Conservation (phyloP, 1,140 invertebrate genomes). For the Microplitis demolitor region DNA sequence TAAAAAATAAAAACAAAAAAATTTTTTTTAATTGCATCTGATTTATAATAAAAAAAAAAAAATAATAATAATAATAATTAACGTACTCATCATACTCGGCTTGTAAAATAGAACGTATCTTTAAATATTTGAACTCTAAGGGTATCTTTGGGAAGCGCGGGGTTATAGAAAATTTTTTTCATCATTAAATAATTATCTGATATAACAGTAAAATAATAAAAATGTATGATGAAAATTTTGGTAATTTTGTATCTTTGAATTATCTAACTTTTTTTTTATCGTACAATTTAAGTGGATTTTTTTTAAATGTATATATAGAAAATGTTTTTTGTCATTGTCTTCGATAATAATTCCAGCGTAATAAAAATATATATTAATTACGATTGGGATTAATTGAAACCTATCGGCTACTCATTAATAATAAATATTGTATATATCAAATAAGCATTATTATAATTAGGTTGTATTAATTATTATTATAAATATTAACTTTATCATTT, state of each 20-base stretch:
- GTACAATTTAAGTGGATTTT: slow-evolving; percentile 24
- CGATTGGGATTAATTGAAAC: slow-evolving; percentile 28
- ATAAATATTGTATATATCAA: slow-evolving; percentile 54
- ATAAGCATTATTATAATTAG: slow-evolving; percentile 46
- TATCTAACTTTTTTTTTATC: slow-evolving; percentile 25
- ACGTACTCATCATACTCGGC: slow-evolving; percentile 36
- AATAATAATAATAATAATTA: slow-evolving; percentile 5
- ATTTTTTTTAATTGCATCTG: not conserved
- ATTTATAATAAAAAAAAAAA: not conserved
- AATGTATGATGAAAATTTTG: not conserved
- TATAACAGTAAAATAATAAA: not conserved
- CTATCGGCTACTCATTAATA: slow-evolving; percentile 38
- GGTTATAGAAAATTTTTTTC: slow-evolving; percentile 18
- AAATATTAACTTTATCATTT: slow-evolving; percentile 43
- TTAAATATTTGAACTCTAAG: slow-evolving; percentile 42
- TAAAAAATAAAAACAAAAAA: slow-evolving; percentile 8
- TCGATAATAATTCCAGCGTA: slow-evolving; percentile 14
- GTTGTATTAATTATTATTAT: slow-evolving; percentile 47
- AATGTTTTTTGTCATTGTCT: slow-evolving; percentile 5
- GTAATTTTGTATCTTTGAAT: slow-evolving; percentile 6
- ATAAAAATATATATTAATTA: not conserved
- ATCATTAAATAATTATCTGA: not conserved
- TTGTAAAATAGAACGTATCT: slow-evolving; percentile 54
- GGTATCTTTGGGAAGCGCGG: slow-evolving; percentile 39
- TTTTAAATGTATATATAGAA: slow-evolving; percentile 30